A percentile compares a stretch with the other conserved stretches of the same genome.
Evolutionary conservation across 2,888 invertebrate genomes (phyloP).

Genomic region (Iphiclides podalirius): DNA sequence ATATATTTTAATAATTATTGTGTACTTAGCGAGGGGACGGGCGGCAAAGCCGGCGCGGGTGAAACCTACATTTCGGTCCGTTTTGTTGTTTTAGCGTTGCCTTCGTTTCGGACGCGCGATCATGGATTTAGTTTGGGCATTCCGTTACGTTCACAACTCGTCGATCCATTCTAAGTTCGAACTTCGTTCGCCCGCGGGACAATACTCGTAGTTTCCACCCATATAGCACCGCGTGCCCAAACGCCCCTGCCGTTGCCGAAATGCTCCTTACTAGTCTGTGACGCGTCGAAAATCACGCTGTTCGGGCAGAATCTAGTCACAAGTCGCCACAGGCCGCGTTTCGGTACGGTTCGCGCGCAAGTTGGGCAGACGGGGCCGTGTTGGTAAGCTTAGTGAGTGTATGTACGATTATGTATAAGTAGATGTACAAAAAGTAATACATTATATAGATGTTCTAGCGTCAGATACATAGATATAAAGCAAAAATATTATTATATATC

Average conservation of each 20-base stretch:
- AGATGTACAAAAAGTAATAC: conserved; percentile 81
- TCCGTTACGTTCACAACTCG: conserved; percentile 27
- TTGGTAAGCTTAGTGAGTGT: conserved; percentile 77
- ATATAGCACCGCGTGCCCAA: conserved; percentile 63
- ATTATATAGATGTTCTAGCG: conserved; percentile 81
- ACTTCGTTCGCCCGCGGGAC: conserved; percentile 69
- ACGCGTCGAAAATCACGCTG: conserved; percentile 18
- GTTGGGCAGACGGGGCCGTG: conserved; percentile 66
- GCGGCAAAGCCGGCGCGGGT: conserved; percentile 76
- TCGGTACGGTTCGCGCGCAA: conserved; percentile 44
- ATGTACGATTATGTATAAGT: conserved; percentile 78
- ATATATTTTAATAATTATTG: conserved; percentile 80
- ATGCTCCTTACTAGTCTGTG: conserved; percentile 14
- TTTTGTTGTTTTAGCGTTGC: conserved; percentile 31
- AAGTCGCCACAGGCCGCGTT: conserved; percentile 1
- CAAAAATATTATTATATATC: conserved; percentile 78
- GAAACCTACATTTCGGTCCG: conserved; percentile 49
- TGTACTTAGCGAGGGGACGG: conserved; percentile 76
- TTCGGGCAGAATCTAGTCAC: conserved; percentile 28
- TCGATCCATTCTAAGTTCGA: conserved; percentile 19
- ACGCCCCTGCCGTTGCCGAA: conserved; percentile 49
- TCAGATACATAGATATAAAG: conserved; percentile 80
- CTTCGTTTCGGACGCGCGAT: conserved; percentile 26
- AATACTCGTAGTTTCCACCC: conserved; percentile 63
- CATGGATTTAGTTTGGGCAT: conserved; percentile 23